Evolutionary conservation across 2,797 vertebrate genomes (phyloP).

Genomic region (Melanotaenia trifasciata): DNA sequence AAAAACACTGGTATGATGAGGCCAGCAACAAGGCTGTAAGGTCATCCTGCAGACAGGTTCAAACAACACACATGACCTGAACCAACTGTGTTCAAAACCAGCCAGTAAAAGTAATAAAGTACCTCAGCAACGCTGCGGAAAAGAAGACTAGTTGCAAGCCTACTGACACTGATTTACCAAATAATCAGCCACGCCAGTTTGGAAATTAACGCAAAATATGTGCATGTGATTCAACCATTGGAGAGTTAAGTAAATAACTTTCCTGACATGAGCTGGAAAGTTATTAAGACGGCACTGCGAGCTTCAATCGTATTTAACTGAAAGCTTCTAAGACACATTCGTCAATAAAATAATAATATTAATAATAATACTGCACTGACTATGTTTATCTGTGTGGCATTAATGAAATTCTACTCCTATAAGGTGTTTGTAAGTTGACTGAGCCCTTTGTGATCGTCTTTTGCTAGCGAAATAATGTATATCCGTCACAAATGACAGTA

Average conservation of each 20-base stretch:
- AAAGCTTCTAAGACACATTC: neutral
- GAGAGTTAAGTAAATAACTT: neutral
- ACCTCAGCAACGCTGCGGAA: neutral
- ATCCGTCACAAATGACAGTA: neutral
- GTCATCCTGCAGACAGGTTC: constrained; percentile 23
- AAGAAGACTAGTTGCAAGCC: neutral
- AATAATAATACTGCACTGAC: neutral
- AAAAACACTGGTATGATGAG: neutral
- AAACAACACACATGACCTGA: neutral
- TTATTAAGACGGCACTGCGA: neutral
- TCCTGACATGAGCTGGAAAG: neutral
- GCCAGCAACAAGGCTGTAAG: neutral
- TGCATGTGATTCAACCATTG: constrained; percentile 58
- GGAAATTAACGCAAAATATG: constrained; percentile 34
- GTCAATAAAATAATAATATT: neutral
- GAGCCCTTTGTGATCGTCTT: neutral
- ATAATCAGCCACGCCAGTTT: constrained; percentile 5
- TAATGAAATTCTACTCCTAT: neutral
- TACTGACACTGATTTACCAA: constrained; percentile 25
- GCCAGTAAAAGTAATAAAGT: neutral
- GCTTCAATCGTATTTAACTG: neutral
- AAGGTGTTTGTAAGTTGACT: no score
- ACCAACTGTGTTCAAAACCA: neutral
- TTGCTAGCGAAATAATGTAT: neutral
- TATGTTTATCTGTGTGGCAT: accelerated